These are phyloP conservation scores for Mongoloraphidia duomilia DNA, from an alignment of 2,888 invertebrate species.

Conservation along the genomic window DNA sequence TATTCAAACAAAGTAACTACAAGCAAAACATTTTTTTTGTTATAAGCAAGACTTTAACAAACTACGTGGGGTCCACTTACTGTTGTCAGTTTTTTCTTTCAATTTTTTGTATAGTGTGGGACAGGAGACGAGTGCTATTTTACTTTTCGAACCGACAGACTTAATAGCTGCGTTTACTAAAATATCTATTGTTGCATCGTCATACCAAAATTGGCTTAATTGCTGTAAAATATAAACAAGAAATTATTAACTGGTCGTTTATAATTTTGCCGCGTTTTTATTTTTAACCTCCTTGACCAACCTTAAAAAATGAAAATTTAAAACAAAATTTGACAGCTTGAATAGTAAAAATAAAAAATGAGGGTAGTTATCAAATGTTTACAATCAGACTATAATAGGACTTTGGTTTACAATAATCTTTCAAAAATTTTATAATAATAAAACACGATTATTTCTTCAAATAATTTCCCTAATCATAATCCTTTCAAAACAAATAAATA, in stretches of 20 bases:
- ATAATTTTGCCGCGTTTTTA: too few species aligned
- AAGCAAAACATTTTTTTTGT: slow-evolving; percentile 21
- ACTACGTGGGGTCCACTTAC: slow-evolving; percentile 19
- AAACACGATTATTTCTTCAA: too few species aligned
- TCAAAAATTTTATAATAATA: too few species aligned
- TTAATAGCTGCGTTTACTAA: slow-evolving; percentile 54
- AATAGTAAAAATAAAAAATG: too few species aligned
- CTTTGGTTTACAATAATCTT: too few species aligned
- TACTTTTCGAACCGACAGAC: slow-evolving; percentile 37
- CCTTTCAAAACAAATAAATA: too few species aligned
- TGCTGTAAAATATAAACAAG: slow-evolving; percentile 45
- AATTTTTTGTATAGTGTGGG: slow-evolving; percentile 68
- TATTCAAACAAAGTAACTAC: slow-evolving; percentile 67
- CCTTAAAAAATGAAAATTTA: too few species aligned
- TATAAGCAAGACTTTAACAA: not conserved
- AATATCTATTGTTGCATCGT: slow-evolving; percentile 56
- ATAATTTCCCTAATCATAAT: too few species aligned
- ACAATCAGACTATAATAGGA: too few species aligned
- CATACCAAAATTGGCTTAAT: slow-evolving; percentile 97
- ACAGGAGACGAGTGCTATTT: slow-evolving; percentile 74
- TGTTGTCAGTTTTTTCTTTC: slow-evolving; percentile 35
- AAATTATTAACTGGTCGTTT: not conserved
- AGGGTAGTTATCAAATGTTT: too few species aligned
- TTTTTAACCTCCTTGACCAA: too few species aligned
- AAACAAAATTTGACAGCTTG: too few species aligned